Evolutionary conservation across 2,888 invertebrate species (phyloP).

Genomic region (Drosophila gaucha): DNA sequence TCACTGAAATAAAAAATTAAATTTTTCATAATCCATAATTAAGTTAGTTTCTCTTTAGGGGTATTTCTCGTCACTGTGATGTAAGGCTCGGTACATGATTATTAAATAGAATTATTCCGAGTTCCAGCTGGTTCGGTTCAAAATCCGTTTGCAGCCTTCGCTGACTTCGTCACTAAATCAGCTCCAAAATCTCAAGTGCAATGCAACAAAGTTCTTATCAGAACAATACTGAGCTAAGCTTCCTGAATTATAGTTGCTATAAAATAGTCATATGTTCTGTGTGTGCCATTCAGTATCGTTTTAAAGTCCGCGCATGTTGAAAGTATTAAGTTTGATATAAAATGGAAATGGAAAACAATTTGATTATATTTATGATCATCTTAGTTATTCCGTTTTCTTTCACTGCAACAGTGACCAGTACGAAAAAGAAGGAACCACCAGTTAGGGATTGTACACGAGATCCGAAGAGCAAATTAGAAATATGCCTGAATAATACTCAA

Average conservation of each 20-base stretch:
- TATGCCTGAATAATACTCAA: slow-evolving; percentile 27
- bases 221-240: slow-evolving; percentile 15
- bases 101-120: not conserved
- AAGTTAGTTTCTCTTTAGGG: too few species aligned
- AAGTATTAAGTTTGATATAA: not conserved
- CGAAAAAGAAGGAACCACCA: slow-evolving; percentile 41
- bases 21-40: too few species aligned
- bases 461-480: slow-evolving; percentile 32
- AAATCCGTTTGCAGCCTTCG: too few species aligned
- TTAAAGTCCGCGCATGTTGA: slow-evolving; percentile 5
- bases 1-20: not conserved
- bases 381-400: slow-evolving; percentile 19
- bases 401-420: slow-evolving; percentile 1
- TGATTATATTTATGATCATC: slow-evolving; percentile 14
- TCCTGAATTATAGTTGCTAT: slow-evolving; percentile 37
- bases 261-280: slow-evolving; percentile 26
- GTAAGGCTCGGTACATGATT: not conserved
- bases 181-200: slow-evolving; percentile 31
- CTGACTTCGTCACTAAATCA: slow-evolving; percentile 7
- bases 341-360: slow-evolving; percentile 21
- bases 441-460: slow-evolving; percentile 29
- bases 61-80: too few species aligned
- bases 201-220: slow-evolving; percentile 37
- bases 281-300: slow-evolving; percentile 28
- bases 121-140: not conserved